Conservation (phyloP, 2,888 invertebrate genomes). For the Cerceris ruficornis region DNA sequence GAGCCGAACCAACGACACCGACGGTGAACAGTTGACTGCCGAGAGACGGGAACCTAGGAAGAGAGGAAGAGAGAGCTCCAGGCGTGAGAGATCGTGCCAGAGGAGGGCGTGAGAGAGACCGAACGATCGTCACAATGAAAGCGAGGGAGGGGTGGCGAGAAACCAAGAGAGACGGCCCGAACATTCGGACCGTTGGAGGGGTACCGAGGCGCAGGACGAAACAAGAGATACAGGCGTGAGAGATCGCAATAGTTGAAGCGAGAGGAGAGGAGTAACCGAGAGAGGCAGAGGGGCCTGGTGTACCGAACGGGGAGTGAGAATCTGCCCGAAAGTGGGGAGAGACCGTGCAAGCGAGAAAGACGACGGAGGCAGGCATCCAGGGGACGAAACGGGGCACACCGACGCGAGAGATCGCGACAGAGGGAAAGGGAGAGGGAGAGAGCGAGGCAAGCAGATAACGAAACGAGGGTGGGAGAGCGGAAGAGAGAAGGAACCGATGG, state of each 20-base stretch:
- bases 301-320: conserved; percentile 1
- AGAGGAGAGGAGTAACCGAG: not conserved
- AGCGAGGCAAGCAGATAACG: conserved; percentile 65
- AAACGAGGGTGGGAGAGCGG: conserved; percentile 64
- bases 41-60: conserved; percentile 17
- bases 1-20: conserved; percentile 49
- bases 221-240: conserved; percentile 45
- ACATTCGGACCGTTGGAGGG: conserved; percentile 5
- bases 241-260: conserved; percentile 38
- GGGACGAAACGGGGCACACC: conserved; percentile 40
- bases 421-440: conserved; percentile 33
- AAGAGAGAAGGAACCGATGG: conserved; percentile 67
- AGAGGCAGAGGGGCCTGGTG: not conserved
- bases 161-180: conserved; percentile 7
- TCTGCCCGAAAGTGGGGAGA: conserved; percentile 23
- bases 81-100: conserved; percentile 51
- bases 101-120: conserved; percentile 13
- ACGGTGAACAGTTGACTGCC: conserved; percentile 43
- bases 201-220: conserved; percentile 16
- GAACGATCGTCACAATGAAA: conserved; percentile 6
- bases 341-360: conserved; percentile 26
- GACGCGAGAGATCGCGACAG: conserved; percentile 47
- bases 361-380: not conserved
- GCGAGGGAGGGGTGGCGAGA: conserved; percentile 4
- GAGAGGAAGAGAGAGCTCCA: conserved; percentile 44